Evolutionary conservation across 2,888 invertebrate species (phyloP), one percentile per base, ranked within the genome.

Genomic region (Hemistola chrysoprasaria): DNA sequence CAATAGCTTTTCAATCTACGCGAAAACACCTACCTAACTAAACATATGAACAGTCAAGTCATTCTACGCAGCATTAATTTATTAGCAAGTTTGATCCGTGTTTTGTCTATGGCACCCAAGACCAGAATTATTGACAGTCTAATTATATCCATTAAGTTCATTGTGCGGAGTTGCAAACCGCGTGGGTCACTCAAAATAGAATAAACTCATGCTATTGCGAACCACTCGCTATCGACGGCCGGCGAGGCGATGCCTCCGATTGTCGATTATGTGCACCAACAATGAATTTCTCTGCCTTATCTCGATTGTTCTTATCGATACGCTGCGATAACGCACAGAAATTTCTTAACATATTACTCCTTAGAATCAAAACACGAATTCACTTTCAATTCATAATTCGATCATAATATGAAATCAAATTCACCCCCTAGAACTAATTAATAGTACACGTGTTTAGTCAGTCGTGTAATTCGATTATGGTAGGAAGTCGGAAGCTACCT

Each of bases 141-240:
- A 25, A 34, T 26, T 33, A 33, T 30, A 26, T 32, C 6, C 16
- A 22, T 24, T 26, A 10, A 37, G 45, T 42, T 50, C 41, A 40
- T 37, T 33, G 44, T 39, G 40, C 47, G 45, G 47, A 44, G 40
- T 50, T 32, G 30, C 37, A 33, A 44, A 53, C 47, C 32, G 65
- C 69, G 74, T 71, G 65, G 73, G 76, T 63, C 59, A 63, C 59
- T 60, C 59, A 53, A 75, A 75, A 73, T 72, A 74, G 69, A 68
- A 57, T 49, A 42, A 49, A 56, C 20, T 25, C 10, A 53, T 48
- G 50, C 47, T 44, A 43, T 45, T 38, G 50, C 52, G 47, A 39
- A 46, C 40, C 48, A 30, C 36, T 50, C 34, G 38, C 45, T 40
- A 24, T 44, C 35, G 47, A 47, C 47, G 48, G 27, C 30, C 41